phyloP scores from a whole-genome alignment of 1,140 invertebrate species.

The Papilio polytes region DNA sequence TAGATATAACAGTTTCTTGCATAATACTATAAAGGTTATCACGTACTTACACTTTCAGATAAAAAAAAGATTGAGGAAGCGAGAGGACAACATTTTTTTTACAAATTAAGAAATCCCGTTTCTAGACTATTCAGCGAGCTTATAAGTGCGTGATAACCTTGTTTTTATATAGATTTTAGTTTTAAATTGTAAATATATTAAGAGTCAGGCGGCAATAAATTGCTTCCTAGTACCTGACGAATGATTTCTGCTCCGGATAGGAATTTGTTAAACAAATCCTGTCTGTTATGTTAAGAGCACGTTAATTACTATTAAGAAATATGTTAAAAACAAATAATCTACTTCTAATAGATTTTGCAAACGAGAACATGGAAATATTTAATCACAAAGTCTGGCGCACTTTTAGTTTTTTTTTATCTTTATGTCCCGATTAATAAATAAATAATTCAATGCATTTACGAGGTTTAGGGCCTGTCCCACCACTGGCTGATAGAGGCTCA shows the following conservation, averaged over 20 bases:
- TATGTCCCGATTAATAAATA: not conserved
- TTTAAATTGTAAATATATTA: conserved; percentile 28
- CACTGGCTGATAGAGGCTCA: too few species aligned
- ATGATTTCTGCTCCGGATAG: conserved; percentile 67
- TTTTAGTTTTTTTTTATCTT: not conserved
- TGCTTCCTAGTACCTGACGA: conserved; percentile 81
- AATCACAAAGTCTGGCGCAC: conserved; percentile 1
- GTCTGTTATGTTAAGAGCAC: conserved; percentile 55
- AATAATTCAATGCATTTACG: not conserved
- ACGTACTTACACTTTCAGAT: too few species aligned
- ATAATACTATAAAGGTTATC: too few species aligned
- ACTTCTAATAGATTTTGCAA: conserved; percentile 27
- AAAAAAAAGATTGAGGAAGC: too few species aligned
- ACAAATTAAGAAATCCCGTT: too few species aligned
- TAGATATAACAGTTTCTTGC: too few species aligned
- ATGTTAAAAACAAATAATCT: conserved; percentile 57
- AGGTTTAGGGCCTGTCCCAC: too few species aligned
- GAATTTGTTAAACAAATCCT: conserved; percentile 48
- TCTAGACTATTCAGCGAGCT: too few species aligned
- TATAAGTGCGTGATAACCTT: too few species aligned
- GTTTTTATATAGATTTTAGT: not conserved
- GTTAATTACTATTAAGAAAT: conserved; percentile 42
- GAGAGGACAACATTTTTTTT: too few species aligned
- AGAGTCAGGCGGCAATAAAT: conserved; percentile 74
- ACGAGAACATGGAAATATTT: too few species aligned